These are phyloP conservation scores for Siniperca scherzeri DNA, from an alignment of 2,797 vertebrate genomes.

Conservation along the genomic window DNA sequence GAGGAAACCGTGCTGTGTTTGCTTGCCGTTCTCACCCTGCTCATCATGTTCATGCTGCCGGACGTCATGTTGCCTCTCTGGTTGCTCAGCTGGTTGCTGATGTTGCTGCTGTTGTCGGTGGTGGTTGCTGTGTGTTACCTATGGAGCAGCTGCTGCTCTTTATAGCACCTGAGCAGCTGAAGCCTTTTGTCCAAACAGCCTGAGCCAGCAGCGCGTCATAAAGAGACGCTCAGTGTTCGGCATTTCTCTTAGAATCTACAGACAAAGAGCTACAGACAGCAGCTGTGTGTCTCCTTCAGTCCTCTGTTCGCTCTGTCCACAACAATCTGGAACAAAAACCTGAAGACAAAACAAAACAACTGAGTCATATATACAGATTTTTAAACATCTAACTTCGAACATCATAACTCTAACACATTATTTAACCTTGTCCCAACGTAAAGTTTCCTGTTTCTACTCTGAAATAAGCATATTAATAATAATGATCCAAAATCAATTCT, in stretches of 20 bases:
- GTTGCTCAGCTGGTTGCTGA: conserved; percentile 36
- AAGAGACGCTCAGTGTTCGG: conserved; percentile 51
- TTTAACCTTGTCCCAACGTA: neutral
- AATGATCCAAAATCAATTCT: neutral
- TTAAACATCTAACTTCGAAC: neutral
- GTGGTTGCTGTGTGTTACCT: conserved; percentile 48
- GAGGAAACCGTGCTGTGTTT: no score
- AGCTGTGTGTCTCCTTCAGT: conserved; percentile 53
- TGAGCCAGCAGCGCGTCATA: conserved; percentile 62
- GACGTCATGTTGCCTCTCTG: conserved; percentile 55
- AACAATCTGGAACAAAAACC: conserved; percentile 19
- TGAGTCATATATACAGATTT: neutral
- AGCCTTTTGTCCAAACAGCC: conserved; percentile 60
- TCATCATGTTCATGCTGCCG: conserved; percentile 64
- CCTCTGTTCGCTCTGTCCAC: conserved; percentile 7
- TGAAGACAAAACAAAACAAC: conserved; percentile 17
- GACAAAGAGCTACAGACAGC: conserved; percentile 46
- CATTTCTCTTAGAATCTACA: conserved; percentile 58
- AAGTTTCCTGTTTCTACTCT: neutral
- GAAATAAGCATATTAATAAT: no score
- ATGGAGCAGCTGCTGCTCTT: conserved; percentile 50
- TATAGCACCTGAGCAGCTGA: conserved; percentile 67
- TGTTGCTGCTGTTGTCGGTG: conserved; percentile 18
- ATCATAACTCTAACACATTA: neutral
- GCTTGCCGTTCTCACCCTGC: conserved; percentile 53